Percentiles rank a stretch among this genome's conserved stretches.
These are phyloP conservation scores for Hybognathus amarus DNA, from an alignment of 2,797 vertebrate species.

Conservation along the genomic window DNA sequence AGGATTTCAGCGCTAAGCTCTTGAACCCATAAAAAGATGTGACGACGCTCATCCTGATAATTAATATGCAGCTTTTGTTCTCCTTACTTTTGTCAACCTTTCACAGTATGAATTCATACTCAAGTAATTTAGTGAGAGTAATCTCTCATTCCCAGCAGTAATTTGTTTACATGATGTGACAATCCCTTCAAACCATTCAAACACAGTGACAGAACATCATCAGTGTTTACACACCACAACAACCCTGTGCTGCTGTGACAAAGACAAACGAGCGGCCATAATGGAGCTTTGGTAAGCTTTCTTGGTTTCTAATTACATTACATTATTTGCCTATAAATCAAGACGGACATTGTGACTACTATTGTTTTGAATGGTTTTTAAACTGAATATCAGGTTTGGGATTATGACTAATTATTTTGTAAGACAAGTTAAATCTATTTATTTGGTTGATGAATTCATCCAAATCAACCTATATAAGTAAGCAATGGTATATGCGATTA, in stretches of 20 bases:
- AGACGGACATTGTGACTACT: background rate
- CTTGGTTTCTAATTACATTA: slow-evolving; percentile 21
- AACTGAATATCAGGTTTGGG: background rate
- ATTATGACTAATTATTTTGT: background rate
- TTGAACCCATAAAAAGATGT: background rate
- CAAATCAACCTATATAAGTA: background rate
- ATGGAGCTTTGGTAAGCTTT: slow-evolving; percentile 22
- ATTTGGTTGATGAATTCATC: slow-evolving; percentile 1
- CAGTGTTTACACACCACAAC: slow-evolving; percentile 40
- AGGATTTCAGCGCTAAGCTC: too few species aligned
- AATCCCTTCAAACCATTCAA: slow-evolving; percentile 21
- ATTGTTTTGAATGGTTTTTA: background rate
- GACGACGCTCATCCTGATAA: slow-evolving; percentile 2
- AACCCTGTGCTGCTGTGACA: slow-evolving; percentile 25
- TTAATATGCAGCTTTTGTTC: slow-evolving; percentile 19
- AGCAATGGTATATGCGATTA: background rate
- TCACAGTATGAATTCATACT: slow-evolving; percentile 22
- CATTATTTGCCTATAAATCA: slow-evolving; percentile 28
- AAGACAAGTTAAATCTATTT: background rate
- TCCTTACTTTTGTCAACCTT: slow-evolving; percentile 4
- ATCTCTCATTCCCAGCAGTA: slow-evolving; percentile 26
- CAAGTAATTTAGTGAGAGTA: slow-evolving; percentile 34
- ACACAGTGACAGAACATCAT: slow-evolving; percentile 30
- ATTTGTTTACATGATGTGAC: slow-evolving; percentile 31
- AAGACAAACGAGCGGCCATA: slow-evolving; percentile 23